These are phyloP conservation scores for Poecilia velifera DNA, from an alignment of 2,797 vertebrate species.

Conservation along the genomic window DNA sequence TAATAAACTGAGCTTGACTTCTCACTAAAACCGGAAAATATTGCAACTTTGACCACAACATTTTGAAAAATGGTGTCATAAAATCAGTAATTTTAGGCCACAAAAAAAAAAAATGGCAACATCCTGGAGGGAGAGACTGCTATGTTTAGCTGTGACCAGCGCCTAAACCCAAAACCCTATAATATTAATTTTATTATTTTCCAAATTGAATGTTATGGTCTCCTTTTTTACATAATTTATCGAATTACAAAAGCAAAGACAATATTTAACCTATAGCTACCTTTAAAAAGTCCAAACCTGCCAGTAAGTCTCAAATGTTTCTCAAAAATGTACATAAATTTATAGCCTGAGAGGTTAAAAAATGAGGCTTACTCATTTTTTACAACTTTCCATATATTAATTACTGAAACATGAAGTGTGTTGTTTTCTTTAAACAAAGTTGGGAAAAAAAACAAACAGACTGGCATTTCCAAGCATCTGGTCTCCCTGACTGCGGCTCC, in stretches of 20 bases:
- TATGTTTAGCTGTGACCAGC: neutral
- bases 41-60: no score
- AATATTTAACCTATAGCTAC: neutral
- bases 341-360: neutral
- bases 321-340: neutral
- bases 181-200: no score
- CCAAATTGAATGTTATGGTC: no score
- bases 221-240: neutral
- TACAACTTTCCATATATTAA: neutral
- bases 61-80: no score
- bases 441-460: neutral
- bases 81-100: no score
- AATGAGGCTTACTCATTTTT: neutral
- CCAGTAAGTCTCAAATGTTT: neutral
- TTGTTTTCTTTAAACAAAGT: constrained; percentile 29
- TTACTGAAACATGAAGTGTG: neutral
- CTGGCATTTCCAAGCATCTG: constrained; percentile 34
- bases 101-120: no score
- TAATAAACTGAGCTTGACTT: no score
- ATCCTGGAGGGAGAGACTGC: no score
- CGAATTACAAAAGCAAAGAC: neutral
- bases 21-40: no score
- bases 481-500: constrained; percentile 52
- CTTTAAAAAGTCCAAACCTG: neutral
- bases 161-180: no score